Base-by-base conservation (phyloP, 1,140 invertebrate species). In the Heliconius melpomene region DNA sequence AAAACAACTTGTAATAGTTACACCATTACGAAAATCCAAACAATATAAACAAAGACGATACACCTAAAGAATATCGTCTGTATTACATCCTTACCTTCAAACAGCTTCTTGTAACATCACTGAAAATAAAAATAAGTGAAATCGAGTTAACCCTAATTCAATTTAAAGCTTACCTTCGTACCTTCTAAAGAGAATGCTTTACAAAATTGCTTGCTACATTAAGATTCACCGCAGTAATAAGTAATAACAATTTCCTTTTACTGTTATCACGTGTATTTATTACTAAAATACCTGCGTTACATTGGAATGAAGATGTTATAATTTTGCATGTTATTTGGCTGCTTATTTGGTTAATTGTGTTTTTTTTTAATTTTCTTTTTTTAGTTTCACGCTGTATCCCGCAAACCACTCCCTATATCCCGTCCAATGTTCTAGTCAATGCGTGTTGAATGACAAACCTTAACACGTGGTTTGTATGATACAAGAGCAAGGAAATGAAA, bases 261-360 rank as follows among this genome's bases (percentile, higher is more conserved):
- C 60, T 77, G 75, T 71, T 77, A 77, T 77, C 66, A 46, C 75
- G 50, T n/a, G 75, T 77, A 76, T 72, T 72, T 72, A 72, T 72
- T 36, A n/a, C 20, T 0, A 29, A 16, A 46, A 46, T 46, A 77
- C 75, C 38, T 71, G 60, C 75, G 75, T 75, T 40, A 26, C 23
- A 70, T 77, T 66, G 60, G 40, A 76, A 40, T 76, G 75, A 77
- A 70, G 13, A 66, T 66, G 60, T 66, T 66, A 66, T 66, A 66
- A 66, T 29, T 13, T 29, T 29, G 26, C 23, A 18, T 57, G 54
- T 16, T 26, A 16, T 66, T 66, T 66, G 26, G 26, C 60, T 29
- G 26, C 60, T 5, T 26, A 29, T 66, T 26, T n/a, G 60, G 20
- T 66, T 7, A 16, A 13, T 66, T 8, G 3, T 66, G 26, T 16